Percentiles rank a stretch among this genome's conserved stretches.
Conservation (phyloP, 2,888 invertebrate genomes). For the Nasonovia ribisnigri region DNA sequence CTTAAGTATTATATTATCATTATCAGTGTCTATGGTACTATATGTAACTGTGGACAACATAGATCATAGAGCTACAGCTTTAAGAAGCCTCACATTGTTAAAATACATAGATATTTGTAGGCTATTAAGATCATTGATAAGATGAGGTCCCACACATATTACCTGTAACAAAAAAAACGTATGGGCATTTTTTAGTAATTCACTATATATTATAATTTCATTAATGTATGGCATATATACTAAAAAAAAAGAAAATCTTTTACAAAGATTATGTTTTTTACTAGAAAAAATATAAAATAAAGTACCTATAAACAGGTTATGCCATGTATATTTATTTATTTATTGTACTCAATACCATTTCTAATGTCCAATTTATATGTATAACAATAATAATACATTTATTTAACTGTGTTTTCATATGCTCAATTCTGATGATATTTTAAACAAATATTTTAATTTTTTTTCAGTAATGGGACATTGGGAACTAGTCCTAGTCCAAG, state of each 20-base stretch:
- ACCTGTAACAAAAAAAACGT: not conserved
- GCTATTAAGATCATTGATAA: not conserved
- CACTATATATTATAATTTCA: not conserved
- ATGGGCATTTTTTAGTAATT: not conserved
- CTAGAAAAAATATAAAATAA: no score
- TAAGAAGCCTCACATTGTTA: not conserved
- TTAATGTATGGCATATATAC: not conserved
- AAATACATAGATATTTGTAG: not conserved
- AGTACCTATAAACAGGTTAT: not conserved
- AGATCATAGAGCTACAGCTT: not conserved
- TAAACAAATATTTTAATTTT: conserved; percentile 53
- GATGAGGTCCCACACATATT: not conserved
- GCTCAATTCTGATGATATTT: not conserved
- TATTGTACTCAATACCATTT: not conserved
- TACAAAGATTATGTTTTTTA: not conserved
- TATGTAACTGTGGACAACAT: not conserved
- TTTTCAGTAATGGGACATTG: conserved; percentile 76
- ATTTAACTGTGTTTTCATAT: not conserved
- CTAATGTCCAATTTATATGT: not conserved
- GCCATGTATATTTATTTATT: not conserved
- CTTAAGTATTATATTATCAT: not conserved
- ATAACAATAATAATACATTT: not conserved
- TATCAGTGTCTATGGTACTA: not conserved
- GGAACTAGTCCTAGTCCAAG: conserved; percentile 79
- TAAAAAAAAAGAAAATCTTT: not conserved